phyloP scores from a whole-genome alignment of 2,888 invertebrate genomes.

The Drosophila prolongata region DNA sequence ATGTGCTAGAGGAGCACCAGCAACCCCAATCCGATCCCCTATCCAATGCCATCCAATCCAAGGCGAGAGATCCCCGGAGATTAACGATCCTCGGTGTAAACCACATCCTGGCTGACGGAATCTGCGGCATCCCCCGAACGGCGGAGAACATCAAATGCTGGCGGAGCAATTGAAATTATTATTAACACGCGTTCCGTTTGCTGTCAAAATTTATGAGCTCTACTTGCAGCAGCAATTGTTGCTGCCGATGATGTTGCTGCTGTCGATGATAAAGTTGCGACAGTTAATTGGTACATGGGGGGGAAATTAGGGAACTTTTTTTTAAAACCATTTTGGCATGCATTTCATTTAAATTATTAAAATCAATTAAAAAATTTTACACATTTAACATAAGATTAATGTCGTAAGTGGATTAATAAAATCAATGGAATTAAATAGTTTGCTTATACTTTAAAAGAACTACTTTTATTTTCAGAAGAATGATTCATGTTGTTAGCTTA shows the following conservation, averaged over 20 bases:
- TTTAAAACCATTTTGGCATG: no score
- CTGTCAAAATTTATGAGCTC: constrained; percentile 74
- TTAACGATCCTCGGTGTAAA: constrained; percentile 58
- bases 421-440: no score
- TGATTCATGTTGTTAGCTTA: no score
- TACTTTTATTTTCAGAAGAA: no score
- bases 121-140: constrained; percentile 24
- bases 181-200: constrained; percentile 61
- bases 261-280: constrained; percentile 36
- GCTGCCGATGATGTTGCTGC: constrained; percentile 24
- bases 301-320: neutral
- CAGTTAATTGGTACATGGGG: constrained; percentile 37
- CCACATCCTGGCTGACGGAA: constrained; percentile 66
- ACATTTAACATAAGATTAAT: no score
- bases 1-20: constrained; percentile 26
- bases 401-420: no score
- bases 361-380: no score
- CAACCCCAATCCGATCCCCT: neutral
- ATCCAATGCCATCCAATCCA: constrained; percentile 5
- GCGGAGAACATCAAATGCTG: constrained; percentile 48
- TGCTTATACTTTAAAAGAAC: no score
- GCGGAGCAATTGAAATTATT: constrained; percentile 51
- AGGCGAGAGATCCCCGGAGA: constrained; percentile 33
- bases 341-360: no score
- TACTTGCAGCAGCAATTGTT: constrained; percentile 46